Conservation (phyloP, 1,140 invertebrate genomes). For the Caenorhabditis brenneri region DNA sequence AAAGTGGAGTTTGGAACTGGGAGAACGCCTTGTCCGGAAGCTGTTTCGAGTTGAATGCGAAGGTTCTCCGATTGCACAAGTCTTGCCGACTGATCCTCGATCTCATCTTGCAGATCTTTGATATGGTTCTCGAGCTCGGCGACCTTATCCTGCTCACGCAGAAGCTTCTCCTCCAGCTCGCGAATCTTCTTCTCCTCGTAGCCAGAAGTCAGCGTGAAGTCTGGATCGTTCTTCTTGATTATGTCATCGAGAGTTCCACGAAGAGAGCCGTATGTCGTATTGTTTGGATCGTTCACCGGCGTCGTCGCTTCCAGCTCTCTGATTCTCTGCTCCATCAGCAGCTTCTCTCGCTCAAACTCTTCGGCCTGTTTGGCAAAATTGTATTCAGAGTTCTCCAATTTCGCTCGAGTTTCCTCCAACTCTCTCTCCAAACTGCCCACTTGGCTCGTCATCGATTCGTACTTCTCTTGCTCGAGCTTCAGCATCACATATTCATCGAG, state of each 20-base stretch:
- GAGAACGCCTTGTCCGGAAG: neutral
- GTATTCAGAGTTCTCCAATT: neutral
- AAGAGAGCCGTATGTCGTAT: neutral
- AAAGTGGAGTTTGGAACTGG: neutral
- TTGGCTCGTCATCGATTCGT: neutral
- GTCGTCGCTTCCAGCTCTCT: neutral
- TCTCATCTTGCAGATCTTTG: neutral
- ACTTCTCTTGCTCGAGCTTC: neutral
- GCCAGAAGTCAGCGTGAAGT: neutral
- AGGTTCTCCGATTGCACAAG: neutral
- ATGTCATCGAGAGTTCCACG: constrained; percentile 11
- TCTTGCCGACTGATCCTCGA: neutral
- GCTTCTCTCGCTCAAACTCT: neutral
- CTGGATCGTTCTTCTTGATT: constrained; percentile 5
- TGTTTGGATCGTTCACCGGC: neutral
- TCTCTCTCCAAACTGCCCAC: neutral
- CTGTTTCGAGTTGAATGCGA: neutral
- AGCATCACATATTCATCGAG: neutral
- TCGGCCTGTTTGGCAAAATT: neutral
- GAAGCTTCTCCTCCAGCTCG: neutral
- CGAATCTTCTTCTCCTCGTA: constrained; percentile 3
- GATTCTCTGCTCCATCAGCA: neutral
- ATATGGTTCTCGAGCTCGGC: neutral
- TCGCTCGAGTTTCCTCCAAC: neutral
- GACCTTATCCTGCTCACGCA: neutral